Conservation (phyloP, 2,113 vertebrate species). For the Micromys minutus region DNA sequence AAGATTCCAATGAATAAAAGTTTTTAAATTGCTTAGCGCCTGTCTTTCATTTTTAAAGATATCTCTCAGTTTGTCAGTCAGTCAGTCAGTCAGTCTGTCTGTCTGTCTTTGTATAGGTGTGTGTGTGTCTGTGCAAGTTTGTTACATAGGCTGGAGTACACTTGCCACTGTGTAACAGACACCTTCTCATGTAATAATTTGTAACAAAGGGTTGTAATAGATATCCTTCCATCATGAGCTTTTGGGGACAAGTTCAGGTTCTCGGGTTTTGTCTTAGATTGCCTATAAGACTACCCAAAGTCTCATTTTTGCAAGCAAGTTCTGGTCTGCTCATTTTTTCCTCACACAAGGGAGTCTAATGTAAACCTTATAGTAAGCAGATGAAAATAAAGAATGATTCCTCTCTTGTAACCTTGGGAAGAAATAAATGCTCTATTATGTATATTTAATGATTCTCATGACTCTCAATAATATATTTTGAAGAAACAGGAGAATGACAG, state of each 20-base stretch:
- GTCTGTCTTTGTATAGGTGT: no score
- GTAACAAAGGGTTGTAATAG: neutral
- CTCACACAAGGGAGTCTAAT: neutral
- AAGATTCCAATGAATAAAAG: neutral
- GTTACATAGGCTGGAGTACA: neutral
- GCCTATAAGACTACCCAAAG: rapidly evolving
- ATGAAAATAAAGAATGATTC: neutral
- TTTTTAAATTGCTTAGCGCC: neutral
- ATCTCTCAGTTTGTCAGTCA: no score
- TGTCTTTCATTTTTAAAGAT: neutral
- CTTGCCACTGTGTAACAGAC: neutral
- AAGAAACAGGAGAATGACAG: neutral
- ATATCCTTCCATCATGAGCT: neutral
- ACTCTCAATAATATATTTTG: neutral
- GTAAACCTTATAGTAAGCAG: neutral
- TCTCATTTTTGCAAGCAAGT: neutral
- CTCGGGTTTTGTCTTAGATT: neutral
- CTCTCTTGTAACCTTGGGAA: neutral
- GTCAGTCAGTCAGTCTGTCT: no score
- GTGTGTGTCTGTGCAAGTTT: neutral
- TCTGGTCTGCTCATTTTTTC: neutral
- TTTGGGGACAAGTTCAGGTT: neutral
- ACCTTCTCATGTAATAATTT: neutral
- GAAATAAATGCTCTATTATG: neutral
- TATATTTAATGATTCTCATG: neutral